phyloP scores from a whole-genome alignment of 2,113 vertebrate genomes.

The Grammomys surdaster region DNA sequence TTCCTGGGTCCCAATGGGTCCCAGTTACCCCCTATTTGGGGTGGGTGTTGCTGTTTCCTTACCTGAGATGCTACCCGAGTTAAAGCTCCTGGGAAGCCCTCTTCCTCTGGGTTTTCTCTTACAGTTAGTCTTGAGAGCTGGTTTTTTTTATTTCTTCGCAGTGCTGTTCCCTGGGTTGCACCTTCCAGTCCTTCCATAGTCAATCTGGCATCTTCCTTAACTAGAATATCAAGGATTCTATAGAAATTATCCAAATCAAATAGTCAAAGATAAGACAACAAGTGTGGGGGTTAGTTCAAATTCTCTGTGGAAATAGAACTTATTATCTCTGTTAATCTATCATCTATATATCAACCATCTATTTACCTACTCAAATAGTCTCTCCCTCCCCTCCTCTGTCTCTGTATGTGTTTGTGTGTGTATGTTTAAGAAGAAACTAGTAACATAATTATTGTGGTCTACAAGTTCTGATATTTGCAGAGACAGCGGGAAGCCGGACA shows the following conservation, averaged over 20 bases:
- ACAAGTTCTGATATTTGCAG: not conserved
- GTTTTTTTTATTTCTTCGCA: not conserved
- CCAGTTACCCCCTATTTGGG: too few relatives aligned
- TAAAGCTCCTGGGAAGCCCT: too few relatives aligned
- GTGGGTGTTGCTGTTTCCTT: too few relatives aligned
- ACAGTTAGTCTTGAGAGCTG: not conserved
- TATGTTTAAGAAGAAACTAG: not conserved
- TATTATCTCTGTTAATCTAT: not conserved
- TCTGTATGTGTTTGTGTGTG: not conserved
- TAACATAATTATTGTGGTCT: not conserved
- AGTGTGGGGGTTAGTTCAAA: not conserved
- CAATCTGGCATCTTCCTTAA: not conserved
- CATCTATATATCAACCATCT: not conserved
- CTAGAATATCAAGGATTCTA: not conserved
- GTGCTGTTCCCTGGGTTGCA: not conserved
- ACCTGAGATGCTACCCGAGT: too few relatives aligned
- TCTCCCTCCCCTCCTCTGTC: not conserved
- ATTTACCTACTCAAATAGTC: not conserved
- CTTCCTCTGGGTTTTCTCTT: too few relatives aligned
- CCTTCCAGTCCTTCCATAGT: too few relatives aligned
- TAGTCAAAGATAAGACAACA: constrained; percentile 44
- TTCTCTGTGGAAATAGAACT: not conserved
- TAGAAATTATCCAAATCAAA: not conserved
- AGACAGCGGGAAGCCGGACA: not conserved
- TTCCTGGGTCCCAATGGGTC: too few relatives aligned